Conservation (phyloP, 1,140 invertebrate species). For the Panagrolaimus sp. region DNA sequence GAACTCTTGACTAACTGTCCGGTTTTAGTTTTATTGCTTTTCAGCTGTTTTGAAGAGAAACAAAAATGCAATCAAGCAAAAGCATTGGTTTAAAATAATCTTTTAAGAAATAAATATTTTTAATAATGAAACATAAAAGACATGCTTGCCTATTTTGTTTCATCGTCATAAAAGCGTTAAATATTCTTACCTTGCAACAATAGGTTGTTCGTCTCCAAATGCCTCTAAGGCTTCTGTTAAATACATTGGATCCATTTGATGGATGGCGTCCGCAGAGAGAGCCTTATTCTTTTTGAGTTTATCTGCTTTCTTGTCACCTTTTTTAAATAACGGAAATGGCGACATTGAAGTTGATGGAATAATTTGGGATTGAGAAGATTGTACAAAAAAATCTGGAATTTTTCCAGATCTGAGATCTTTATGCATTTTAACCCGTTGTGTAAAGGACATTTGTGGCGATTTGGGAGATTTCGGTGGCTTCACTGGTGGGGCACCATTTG, state of each 20-base stretch:
- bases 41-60: too few species aligned
- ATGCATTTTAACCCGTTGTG: conserved; percentile 31
- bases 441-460: conserved; percentile 21
- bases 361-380: neutral
- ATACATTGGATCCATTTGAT: conserved; percentile 35
- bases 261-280: conserved; percentile 38
- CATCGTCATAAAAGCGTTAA: neutral
- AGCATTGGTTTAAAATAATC: too few species aligned
- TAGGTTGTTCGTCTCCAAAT: conserved; percentile 41
- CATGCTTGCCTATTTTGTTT: too few species aligned
- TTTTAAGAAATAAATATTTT: too few species aligned
- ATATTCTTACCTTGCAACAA: conserved; percentile 36
- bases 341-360: neutral
- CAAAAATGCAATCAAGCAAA: too few species aligned
- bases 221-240: conserved; percentile 38
- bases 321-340: conserved; percentile 9
- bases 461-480: neutral
- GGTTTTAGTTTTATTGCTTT: too few species aligned
- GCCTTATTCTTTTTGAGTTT: conserved; percentile 23
- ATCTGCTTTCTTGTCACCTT: conserved; percentile 17
- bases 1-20: too few species aligned
- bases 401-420: conserved; percentile 34
- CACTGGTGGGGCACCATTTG: too few species aligned
- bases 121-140: too few species aligned
- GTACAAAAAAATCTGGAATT: conserved; percentile 24